Evolutionary conservation across 2,113 vertebrate species (phyloP).

Genomic region (Polypterus senegalus): DNA sequence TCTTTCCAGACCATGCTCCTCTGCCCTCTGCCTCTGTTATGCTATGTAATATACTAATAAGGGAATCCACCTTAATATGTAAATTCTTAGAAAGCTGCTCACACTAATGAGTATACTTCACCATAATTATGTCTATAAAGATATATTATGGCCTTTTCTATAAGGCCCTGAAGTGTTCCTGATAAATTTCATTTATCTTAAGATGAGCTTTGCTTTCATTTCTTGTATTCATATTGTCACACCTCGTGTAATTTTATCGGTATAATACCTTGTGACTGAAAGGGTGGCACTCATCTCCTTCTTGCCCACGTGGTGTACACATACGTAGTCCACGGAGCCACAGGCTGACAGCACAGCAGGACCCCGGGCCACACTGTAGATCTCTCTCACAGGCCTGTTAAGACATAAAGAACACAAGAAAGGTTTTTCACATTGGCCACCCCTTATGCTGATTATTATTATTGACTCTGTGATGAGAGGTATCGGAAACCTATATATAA

Average conservation of each 20-base stretch:
- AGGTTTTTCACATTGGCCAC: background rate
- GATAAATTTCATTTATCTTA: too few species aligned
- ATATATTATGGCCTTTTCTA: background rate
- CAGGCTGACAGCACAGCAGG: constrained; percentile 80
- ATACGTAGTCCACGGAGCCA: constrained; percentile 76
- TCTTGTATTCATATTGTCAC: background rate
- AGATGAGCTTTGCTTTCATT: background rate
- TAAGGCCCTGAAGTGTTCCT: too few species aligned
- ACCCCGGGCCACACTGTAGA: constrained; percentile 59
- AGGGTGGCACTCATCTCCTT: constrained; percentile 77
- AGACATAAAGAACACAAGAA: constrained; percentile 10
- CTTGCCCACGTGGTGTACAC: constrained; percentile 71
- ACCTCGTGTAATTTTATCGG: accelerated
- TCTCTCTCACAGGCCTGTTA: constrained; percentile 73
- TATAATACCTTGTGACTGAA: constrained; percentile 70
- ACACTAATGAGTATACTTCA: background rate
- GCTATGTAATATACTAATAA: too few species aligned
- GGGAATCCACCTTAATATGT: too few species aligned
- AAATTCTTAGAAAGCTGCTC: background rate
- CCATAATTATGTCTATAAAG: background rate
- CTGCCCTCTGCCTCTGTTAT: background rate
- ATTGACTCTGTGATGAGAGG: background rate
- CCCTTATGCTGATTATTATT: background rate
- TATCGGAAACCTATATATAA: too few species aligned
- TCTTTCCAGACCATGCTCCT: too few species aligned